Conservation (phyloP, 2,797 vertebrate genomes). For the Sebastes miniatus region DNA sequence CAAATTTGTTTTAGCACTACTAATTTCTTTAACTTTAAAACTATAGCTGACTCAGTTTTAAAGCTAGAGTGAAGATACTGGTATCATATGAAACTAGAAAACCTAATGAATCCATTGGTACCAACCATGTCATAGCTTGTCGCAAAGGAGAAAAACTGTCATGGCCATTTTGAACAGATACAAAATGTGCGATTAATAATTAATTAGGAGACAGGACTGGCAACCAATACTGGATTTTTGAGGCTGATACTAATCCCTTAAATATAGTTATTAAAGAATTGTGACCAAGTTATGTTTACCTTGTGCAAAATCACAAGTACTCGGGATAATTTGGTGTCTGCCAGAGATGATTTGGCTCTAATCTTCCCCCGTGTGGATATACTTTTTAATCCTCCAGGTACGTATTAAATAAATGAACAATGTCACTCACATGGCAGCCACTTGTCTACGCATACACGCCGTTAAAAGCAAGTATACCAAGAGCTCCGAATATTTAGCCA, state of each 20-base stretch:
- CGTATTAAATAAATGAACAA: not conserved
- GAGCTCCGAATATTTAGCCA: not conserved
- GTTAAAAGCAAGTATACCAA: not conserved
- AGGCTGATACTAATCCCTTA: not conserved
- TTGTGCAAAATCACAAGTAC: not conserved
- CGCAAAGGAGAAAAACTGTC: too few species aligned
- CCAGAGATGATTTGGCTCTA: not conserved
- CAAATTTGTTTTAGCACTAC: too few species aligned
- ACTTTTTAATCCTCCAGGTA: not conserved
- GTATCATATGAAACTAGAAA: too few species aligned
- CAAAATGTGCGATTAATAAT: too few species aligned
- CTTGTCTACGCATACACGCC: not conserved
- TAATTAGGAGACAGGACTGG: too few species aligned
- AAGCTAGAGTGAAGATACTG: too few species aligned
- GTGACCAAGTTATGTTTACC: not conserved
- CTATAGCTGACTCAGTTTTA: too few species aligned
- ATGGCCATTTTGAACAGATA: too few species aligned
- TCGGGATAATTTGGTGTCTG: not conserved
- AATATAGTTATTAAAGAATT: not conserved
- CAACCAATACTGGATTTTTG: not conserved
- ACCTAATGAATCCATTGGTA: too few species aligned
- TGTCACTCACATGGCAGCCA: not conserved
- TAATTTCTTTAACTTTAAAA: too few species aligned
- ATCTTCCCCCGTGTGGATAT: not conserved
- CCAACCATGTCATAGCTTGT: too few species aligned